Percentiles rank a stretch among this genome's conserved stretches.
These are phyloP conservation scores for Digitonthophagus gazella DNA, from an alignment of 2,888 invertebrate species.

Conservation along the genomic window DNA sequence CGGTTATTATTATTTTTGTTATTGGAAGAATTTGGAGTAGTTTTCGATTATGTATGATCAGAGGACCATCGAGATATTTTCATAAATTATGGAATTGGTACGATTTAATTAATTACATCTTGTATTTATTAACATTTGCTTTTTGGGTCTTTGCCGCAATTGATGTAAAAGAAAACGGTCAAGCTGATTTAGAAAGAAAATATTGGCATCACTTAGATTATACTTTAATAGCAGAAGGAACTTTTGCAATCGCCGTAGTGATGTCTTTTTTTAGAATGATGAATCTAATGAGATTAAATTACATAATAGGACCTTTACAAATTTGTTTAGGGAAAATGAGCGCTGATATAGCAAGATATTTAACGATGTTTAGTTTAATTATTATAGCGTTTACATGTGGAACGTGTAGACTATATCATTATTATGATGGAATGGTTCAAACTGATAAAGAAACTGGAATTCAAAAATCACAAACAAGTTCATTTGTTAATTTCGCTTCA, in stretches of 20 bases:
- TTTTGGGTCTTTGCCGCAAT: conserved; percentile 61
- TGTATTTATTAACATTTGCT: conserved; percentile 60
- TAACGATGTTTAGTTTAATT: conserved; percentile 61
- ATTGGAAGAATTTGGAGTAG: conserved; percentile 58
- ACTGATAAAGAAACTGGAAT: conserved; percentile 58
- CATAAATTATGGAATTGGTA: conserved; percentile 62
- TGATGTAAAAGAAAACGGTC: conserved; percentile 52
- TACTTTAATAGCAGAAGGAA: conserved; percentile 63
- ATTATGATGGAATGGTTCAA: conserved; percentile 64
- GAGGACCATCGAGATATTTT: conserved; percentile 59
- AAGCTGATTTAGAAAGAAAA: conserved; percentile 58
- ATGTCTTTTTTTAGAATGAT: conserved; percentile 64
- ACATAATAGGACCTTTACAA: conserved; percentile 65
- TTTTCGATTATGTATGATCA: conserved; percentile 57
- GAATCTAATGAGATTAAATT: conserved; percentile 62
- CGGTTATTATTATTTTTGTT: conserved; percentile 53
- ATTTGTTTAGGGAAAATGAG: conserved; percentile 68
- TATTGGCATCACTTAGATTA: conserved; percentile 67
- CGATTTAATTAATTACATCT: conserved; percentile 58
- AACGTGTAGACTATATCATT: conserved; percentile 62
- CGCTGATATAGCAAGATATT: conserved; percentile 63
- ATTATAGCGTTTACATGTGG: conserved; percentile 62
- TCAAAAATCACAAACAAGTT: conserved; percentile 56
- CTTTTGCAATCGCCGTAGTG: conserved; percentile 64
- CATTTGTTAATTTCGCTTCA: conserved; percentile 59